Conservation (phyloP, 2,888 invertebrate genomes). For the Piscicola geometra region DNA sequence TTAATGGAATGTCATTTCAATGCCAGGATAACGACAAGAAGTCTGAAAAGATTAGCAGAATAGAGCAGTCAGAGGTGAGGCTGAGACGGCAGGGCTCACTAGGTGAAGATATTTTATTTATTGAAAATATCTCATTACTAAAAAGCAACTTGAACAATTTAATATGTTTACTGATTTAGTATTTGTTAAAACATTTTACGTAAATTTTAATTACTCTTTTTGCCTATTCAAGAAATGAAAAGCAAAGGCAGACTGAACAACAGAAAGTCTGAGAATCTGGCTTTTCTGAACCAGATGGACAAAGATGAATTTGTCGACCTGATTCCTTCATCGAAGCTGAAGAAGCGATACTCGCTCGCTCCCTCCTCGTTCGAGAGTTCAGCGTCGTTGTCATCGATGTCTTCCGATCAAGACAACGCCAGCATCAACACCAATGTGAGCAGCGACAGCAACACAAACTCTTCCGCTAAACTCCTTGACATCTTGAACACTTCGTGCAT, state of each 20-base stretch:
- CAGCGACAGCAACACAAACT: not conserved
- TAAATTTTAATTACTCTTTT: too few relatives aligned
- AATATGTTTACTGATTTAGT: too few relatives aligned
- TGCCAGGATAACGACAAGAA: not conserved
- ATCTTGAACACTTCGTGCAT: not conserved
- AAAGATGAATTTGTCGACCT: too few relatives aligned
- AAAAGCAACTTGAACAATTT: not conserved
- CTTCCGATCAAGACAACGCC: not conserved
- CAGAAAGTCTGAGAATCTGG: not conserved
- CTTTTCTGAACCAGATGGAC: not conserved
- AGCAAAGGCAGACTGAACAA: not conserved
- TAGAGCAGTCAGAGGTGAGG: not conserved
- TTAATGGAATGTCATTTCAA: not conserved
- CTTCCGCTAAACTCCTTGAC: not conserved
- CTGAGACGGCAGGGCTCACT: conserved; percentile 2
- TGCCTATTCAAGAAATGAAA: not conserved
- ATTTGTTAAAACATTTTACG: too few relatives aligned
- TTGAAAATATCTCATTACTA: not conserved
- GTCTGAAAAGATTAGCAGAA: not conserved
- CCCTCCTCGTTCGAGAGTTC: not conserved
- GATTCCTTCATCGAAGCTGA: too few relatives aligned
- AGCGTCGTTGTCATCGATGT: not conserved
- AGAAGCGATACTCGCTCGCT: not conserved
- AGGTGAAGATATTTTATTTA: too few relatives aligned
- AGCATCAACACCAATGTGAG: not conserved